Percentiles rank a stretch among this genome's conserved stretches.
Conservation (phyloP, 2,888 invertebrate species). For the Apodemia zela region DNA sequence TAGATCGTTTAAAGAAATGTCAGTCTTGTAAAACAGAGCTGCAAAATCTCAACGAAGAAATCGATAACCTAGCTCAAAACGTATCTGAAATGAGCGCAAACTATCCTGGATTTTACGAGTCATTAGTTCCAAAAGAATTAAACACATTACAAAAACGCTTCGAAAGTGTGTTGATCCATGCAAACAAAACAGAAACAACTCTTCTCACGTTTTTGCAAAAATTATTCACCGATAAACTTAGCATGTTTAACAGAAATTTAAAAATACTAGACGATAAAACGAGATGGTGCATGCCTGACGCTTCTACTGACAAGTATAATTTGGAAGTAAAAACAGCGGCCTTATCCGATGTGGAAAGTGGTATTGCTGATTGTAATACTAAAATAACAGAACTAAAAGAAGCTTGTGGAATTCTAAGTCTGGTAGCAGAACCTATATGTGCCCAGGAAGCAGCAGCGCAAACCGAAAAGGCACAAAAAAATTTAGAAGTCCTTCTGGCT, state of each 20-base stretch:
- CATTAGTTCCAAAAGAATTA: conserved; percentile 89
- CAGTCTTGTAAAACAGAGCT: conserved; percentile 86
- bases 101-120: conserved; percentile 89
- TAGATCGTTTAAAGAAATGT: conserved; percentile 88
- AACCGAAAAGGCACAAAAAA: conserved; percentile 84
- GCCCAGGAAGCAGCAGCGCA: conserved; percentile 84
- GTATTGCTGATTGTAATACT: conserved; percentile 85
- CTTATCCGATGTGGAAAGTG: conserved; percentile 86
- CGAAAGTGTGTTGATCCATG: conserved; percentile 88
- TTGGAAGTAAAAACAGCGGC: conserved; percentile 94
- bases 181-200: conserved; percentile 90
- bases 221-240: conserved; percentile 91
- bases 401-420: conserved; percentile 85
- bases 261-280: conserved; percentile 92
- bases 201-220: conserved; percentile 91
- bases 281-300: conserved; percentile 94
- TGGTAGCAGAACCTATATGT: conserved; percentile 86
- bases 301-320: conserved; percentile 94
- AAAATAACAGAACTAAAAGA: conserved; percentile 85
- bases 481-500: conserved; percentile 85
- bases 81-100: conserved; percentile 86
- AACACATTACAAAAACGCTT: conserved; percentile 91
- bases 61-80: conserved; percentile 84
- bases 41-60: conserved; percentile 83
- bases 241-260: conserved; percentile 89